These are phyloP conservation scores for Leptonema lineaticorne DNA, from an alignment of 1,140 invertebrate genomes.

Conservation along the genomic window DNA sequence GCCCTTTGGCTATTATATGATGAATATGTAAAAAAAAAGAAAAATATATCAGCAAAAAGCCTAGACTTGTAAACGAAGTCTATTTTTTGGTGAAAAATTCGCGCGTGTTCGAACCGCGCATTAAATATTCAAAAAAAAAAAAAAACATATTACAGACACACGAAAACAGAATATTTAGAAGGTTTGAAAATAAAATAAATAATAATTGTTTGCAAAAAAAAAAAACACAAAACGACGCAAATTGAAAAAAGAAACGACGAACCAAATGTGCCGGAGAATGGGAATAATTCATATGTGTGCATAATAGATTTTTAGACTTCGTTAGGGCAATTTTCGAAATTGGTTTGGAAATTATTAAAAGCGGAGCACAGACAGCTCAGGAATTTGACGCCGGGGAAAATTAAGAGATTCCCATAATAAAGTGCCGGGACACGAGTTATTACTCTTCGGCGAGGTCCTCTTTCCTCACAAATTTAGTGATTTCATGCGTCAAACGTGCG, in stretches of 20 bases:
- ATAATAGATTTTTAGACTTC: not conserved
- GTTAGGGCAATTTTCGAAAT: not conserved
- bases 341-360: not conserved
- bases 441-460: conserved; percentile 14
- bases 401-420: conserved; percentile 30
- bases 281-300: no score
- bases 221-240: no score
- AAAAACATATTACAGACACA: not conserved
- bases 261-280: no score
- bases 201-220: no score
- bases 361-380: not conserved
- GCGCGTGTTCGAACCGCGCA: not conserved
- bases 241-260: no score
- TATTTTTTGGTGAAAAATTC: no score
- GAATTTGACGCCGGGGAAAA: conserved; percentile 7
- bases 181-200: no score
- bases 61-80: no score
- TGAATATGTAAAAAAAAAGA: no score
- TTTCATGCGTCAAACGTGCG: conserved; percentile 24
- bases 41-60: no score
- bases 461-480: conserved; percentile 24
- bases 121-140: not conserved
- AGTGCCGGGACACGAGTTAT: conserved; percentile 18
- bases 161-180: not conserved
- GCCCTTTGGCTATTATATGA: no score